Evolutionary conservation across 2,888 invertebrate genomes (phyloP).

Genomic region (Ephialtes manifestator): DNA sequence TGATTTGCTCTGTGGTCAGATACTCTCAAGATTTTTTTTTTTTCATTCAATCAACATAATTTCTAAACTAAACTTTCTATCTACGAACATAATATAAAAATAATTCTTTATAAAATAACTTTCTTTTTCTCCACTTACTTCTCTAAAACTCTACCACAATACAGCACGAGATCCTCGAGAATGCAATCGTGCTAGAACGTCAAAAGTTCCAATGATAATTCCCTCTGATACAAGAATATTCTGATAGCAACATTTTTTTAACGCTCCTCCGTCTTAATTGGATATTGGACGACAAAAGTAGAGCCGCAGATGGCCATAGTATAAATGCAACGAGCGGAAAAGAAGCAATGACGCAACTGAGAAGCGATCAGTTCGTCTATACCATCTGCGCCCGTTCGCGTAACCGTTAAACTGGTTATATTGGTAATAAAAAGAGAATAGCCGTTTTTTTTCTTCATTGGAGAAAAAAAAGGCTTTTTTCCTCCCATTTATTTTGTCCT

Average conservation of each 20-base stretch:
- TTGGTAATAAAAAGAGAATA: slow-evolving; percentile 51
- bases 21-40: too few relatives aligned
- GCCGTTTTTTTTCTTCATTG: background rate
- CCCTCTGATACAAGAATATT: background rate
- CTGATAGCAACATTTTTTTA: background rate
- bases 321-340: slow-evolving; percentile 20
- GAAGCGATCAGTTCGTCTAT: background rate
- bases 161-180: background rate
- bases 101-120: too few relatives aligned
- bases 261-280: slow-evolving; percentile 29
- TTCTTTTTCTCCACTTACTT: too few relatives aligned
- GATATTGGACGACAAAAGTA: slow-evolving; percentile 25
- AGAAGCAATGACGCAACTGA: slow-evolving; percentile 4
- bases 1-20: too few relatives aligned
- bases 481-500: background rate
- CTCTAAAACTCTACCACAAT: background rate
- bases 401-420: slow-evolving; percentile 15
- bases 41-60: too few relatives aligned
- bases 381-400: slow-evolving; percentile 4
- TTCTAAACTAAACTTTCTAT: too few relatives aligned
- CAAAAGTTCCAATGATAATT: background rate
- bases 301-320: background rate
- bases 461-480: slow-evolving; percentile 17
- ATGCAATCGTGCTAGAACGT: background rate
- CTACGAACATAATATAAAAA: too few relatives aligned